Conservation (phyloP, 2,797 vertebrate genomes). For the Poecilia picta region DNA sequence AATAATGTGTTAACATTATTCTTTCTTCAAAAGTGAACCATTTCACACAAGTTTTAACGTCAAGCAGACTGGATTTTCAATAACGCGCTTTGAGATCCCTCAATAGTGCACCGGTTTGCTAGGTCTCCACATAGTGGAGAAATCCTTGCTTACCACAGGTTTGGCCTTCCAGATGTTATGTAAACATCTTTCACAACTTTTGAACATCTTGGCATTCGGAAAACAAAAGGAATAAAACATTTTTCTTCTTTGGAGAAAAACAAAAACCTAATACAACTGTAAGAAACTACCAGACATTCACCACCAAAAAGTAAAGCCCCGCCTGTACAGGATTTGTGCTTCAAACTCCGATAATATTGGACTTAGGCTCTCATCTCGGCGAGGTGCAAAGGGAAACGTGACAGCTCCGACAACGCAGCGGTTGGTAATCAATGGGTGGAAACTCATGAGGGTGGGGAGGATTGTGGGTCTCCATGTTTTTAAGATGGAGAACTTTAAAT, state of each 20-base stretch:
- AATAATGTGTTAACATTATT: background rate
- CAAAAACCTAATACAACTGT: background rate
- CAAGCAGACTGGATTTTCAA: background rate
- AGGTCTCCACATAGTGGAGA: background rate
- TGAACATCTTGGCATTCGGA: background rate
- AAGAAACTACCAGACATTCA: background rate
- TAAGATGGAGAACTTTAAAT: slow-evolving; percentile 5
- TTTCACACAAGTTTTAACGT: background rate
- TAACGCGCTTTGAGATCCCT: background rate
- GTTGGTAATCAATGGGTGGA: slow-evolving; percentile 69
- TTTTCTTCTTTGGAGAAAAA: background rate
- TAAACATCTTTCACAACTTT: background rate
- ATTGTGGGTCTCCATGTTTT: background rate
- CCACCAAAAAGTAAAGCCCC: background rate
- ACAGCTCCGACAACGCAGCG: slow-evolving; percentile 23
- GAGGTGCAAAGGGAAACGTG: slow-evolving; percentile 19
- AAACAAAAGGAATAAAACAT: background rate
- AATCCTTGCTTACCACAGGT: background rate
- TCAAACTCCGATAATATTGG: background rate
- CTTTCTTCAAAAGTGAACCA: background rate
- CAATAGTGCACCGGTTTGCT: background rate
- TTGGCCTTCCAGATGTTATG: background rate
- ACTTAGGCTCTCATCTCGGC: slow-evolving; percentile 1
- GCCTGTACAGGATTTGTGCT: slow-evolving; percentile 1
- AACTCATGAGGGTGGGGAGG: slow-evolving; percentile 37